Base-by-base conservation (phyloP, 2,113 vertebrate species). In the Morone saxatilis region DNA sequence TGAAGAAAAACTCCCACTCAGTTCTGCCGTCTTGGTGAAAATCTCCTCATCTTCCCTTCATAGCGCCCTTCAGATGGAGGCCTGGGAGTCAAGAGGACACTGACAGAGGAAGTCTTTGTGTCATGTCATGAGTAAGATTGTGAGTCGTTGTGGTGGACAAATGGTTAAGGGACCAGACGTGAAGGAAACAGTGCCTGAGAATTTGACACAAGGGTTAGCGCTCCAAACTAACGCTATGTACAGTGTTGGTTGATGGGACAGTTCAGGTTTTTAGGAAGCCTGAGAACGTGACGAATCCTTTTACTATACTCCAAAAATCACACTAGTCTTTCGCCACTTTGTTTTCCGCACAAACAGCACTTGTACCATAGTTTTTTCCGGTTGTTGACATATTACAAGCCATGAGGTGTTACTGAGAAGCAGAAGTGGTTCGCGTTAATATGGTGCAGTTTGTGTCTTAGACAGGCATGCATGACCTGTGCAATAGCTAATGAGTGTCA, bases 391-490 rank as follows among this genome's bases (percentile, higher is more conserved):
- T 79, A 47, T 80, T 73, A 86, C 54, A 86, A 90, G 86, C 81
- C 84, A 81, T 86, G 80, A 86, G 70, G 66, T 48, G 54, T 60
- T 38, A 14, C 59, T 41, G 51, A 60, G 22, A 47, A 20, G 54
- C 65, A 70, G 78, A 53, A 50, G 77, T 57, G 67, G 38, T 84
- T 80, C 53, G 74, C 62, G 36, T 89, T 83, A 41, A 62, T 81
- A 76, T 65, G 88, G 86, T 89, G 88, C 77, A 51, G 89, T 91
- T 83, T 88, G 80, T 88, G 88, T 91, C 85, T 87, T 86, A 84
- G 80, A 91, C 82, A 88, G 86, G 80, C 69, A 38, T 90, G 90
- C 91, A 83, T 93, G 92, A 88, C 81, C 84, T 87, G 86, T 89
- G 91, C 87, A 83, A 88, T 91, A 85, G 83, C 80, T 87, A 84